Percentiles rank a stretch among this genome's conserved stretches.
Conservation (phyloP, 2,888 invertebrate genomes). For the Steromphala cineraria region DNA sequence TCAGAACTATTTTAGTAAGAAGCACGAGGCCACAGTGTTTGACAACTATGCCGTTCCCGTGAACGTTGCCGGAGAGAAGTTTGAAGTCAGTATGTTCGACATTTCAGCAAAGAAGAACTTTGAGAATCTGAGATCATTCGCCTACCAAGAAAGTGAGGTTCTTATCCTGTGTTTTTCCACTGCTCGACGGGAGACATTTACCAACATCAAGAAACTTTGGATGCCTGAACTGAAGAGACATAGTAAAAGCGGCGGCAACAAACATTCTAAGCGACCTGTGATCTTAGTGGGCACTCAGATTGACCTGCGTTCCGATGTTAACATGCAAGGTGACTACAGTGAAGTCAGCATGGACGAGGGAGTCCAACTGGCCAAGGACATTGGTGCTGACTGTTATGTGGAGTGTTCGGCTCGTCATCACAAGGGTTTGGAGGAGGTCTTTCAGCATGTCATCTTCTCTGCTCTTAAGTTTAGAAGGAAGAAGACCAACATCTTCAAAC, state of each 20-base stretch:
- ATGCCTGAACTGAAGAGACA: conserved; percentile 55
- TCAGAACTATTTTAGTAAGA: conserved; percentile 39
- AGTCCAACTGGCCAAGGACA: conserved; percentile 41
- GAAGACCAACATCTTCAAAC: neutral
- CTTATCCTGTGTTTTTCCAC: conserved; percentile 62
- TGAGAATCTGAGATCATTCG: conserved; percentile 56
- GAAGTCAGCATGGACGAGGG: no score
- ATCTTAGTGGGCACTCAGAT: no score
- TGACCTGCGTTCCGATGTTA: no score
- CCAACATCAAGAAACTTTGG: conserved; percentile 59
- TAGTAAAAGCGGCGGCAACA: conserved; percentile 42
- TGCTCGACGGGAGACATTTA: conserved; percentile 59
- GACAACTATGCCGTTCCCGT: conserved; percentile 58
- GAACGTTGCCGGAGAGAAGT: conserved; percentile 56
- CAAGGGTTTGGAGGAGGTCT: conserved; percentile 50
- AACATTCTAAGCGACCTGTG: no score
- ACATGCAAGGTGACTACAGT: no score
- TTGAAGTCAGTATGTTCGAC: conserved; percentile 60
- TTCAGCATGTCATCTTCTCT: conserved; percentile 52
- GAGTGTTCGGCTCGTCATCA: conserved; percentile 54
- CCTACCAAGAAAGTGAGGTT: conserved; percentile 62
- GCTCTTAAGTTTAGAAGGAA: conserved; percentile 40
- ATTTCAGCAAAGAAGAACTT: conserved; percentile 63
- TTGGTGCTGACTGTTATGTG: conserved; percentile 55
- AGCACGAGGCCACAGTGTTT: conserved; percentile 55